These are phyloP conservation scores for Danionella cerebrum DNA, from an alignment of 2,113 vertebrate genomes.

Conservation along the genomic window DNA sequence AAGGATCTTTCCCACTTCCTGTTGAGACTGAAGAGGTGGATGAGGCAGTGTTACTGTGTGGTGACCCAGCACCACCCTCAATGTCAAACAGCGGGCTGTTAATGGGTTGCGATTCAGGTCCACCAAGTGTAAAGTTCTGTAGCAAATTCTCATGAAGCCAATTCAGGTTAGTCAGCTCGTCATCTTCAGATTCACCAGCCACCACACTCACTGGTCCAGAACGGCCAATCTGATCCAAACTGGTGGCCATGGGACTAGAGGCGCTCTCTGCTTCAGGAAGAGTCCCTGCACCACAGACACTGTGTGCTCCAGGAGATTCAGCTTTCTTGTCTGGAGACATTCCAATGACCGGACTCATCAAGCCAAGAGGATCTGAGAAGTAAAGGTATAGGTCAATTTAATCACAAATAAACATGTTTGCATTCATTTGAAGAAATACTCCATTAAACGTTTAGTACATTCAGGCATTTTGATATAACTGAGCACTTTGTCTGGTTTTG, in stretches of 20 bases:
- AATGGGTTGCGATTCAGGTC: conserved; percentile 77
- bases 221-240: conserved; percentile 73
- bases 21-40: conserved; percentile 70
- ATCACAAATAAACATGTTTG: background rate
- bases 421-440: no score
- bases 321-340: conserved; percentile 98
- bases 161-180: conserved; percentile 95
- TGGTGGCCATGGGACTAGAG: conserved; percentile 79
- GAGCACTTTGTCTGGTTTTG: no score
- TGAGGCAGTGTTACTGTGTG: conserved; percentile 63
- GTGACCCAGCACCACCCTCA: conserved; percentile 72
- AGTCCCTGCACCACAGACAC: conserved; percentile 80
- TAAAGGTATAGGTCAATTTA: conserved; percentile 22
- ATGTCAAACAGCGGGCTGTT: conserved; percentile 87
- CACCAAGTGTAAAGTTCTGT: conserved; percentile 90
- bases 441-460: no score
- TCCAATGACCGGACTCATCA: conserved; percentile 98
- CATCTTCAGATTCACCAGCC: conserved; percentile 67
- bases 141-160: conserved; percentile 98
- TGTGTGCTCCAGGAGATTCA: conserved; percentile 84
- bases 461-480: no score
- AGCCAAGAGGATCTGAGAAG: conserved; percentile 67
- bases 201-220: conserved; percentile 26
- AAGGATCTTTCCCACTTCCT: conserved; percentile 72
- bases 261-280: conserved; percentile 79